Evolutionary conservation across 2,113 vertebrate species (phyloP).

Genomic region (Promerops cafer): DNA sequence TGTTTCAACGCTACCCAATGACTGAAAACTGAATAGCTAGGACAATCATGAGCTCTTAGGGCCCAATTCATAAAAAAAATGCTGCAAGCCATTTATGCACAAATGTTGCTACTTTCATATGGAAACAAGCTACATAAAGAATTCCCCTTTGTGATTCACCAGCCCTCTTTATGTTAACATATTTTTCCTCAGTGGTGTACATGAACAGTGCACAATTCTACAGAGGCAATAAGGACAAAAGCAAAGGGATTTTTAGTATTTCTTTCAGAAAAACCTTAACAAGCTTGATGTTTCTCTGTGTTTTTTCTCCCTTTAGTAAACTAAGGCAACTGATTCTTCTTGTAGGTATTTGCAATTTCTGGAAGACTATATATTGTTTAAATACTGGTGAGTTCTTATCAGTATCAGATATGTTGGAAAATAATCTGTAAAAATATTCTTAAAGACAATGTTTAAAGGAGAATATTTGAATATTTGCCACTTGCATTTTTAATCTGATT

Average conservation of each 20-base stretch:
- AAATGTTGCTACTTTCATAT: slow-evolving; percentile 80
- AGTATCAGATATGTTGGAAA: background rate
- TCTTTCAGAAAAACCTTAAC: slow-evolving; percentile 57
- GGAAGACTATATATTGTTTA: background rate
- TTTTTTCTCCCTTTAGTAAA: background rate
- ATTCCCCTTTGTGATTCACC: slow-evolving; percentile 75
- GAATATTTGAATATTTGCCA: background rate
- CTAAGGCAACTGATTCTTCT: background rate
- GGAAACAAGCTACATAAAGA: slow-evolving; percentile 79
- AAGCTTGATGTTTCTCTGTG: background rate
- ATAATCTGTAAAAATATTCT: background rate
- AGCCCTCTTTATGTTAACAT: slow-evolving; percentile 73
- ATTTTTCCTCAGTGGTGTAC: slow-evolving; percentile 72
- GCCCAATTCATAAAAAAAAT: slow-evolving; percentile 77
- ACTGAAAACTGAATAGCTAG: slow-evolving; percentile 78
- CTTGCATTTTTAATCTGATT: background rate
- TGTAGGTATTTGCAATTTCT: background rate
- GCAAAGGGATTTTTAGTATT: slow-evolving; percentile 30
- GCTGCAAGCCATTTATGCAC: slow-evolving; percentile 73
- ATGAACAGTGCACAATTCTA: slow-evolving; percentile 62
- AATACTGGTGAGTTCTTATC: background rate
- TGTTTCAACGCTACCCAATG: slow-evolving; percentile 79
- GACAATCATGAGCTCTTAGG: slow-evolving; percentile 79
- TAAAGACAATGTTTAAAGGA: background rate
- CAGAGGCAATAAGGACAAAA: slow-evolving; percentile 49